Evolutionary conservation across 2,797 vertebrate species (phyloP), one percentile per base, ranked within the genome.

Genomic region (Sebastes miniatus): DNA sequence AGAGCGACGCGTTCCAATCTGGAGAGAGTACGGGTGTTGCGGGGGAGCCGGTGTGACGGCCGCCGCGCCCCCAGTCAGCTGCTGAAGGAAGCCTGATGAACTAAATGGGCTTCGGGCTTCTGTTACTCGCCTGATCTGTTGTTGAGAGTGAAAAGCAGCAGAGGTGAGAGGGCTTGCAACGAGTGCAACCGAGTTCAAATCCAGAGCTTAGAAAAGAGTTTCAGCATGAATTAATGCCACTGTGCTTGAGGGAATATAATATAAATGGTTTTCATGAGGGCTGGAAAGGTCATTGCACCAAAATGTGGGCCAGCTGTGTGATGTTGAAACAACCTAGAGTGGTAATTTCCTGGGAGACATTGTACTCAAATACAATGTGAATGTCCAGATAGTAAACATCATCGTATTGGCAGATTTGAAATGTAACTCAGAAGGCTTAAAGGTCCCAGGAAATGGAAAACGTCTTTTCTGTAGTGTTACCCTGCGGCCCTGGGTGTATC

Each of bases 251-350:
- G 90, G 88, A 87, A 88, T 90, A 88, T 87, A 81, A 90, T 89
- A 89, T 87, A 87, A 91, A 82, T 93, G 84, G 73, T 81, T 94
- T 94, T 92, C 85, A 91, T 80, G 74, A 81, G 81, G 62, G 77
- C 83, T 80, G 86, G 89, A 94, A 95, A 95, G 93, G 92, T 95
- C 93, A 91, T 11, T 68, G 79, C 69, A 78, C 79, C 77, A 83
- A 91, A 85, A 88, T 76, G 71, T 83, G 78, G 83, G 77, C 84
- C 85, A 87, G 83, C 77, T 83, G 76, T 83, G 83, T 69, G 88
- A 88, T 85, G 86, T 70, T 80, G 72, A 88, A 90, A 89, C 79
- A 86, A 88, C 85, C 83, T 34, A 76, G 63, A 87, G 81, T 86
- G 80, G 74, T 85, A 79, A 92, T 91, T 92, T 92, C 90, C 86